phyloP scores from a whole-genome alignment of 1,140 invertebrate genomes.

The Latrodectus geometricus region DNA sequence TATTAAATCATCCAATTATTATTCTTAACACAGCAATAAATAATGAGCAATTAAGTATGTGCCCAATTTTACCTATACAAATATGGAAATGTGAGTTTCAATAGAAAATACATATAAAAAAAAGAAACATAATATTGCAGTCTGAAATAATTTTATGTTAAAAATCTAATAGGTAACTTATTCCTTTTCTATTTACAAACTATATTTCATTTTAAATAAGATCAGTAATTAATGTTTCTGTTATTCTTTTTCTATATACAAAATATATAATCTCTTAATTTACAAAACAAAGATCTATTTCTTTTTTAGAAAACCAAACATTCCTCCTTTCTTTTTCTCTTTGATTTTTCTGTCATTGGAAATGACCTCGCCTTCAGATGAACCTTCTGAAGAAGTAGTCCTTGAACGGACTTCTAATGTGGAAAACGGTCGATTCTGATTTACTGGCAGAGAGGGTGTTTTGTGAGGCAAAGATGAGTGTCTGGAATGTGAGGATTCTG shows the following conservation, averaged over 20 bases:
- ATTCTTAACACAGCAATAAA: too few species aligned
- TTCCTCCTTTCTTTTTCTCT: slow-evolving; percentile 58
- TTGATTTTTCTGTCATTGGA: slow-evolving; percentile 43
- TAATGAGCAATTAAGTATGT: too few species aligned
- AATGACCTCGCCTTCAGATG: slow-evolving; percentile 58
- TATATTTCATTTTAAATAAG: neutral
- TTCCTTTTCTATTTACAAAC: neutral
- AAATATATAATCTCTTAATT: slow-evolving; percentile 52
- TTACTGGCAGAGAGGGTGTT: slow-evolving; percentile 5
- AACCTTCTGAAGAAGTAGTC: slow-evolving; percentile 58
- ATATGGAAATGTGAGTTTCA: too few species aligned
- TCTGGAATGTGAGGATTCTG: slow-evolving; percentile 27
- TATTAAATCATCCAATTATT: too few species aligned
- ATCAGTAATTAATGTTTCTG: neutral
- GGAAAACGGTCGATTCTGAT: slow-evolving; percentile 30
- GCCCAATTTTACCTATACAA: too few species aligned
- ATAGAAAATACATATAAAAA: neutral
- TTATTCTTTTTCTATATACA: slow-evolving; percentile 27
- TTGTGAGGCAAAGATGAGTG: slow-evolving; percentile 58
- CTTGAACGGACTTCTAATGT: slow-evolving; percentile 15
- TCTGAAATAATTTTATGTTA: neutral
- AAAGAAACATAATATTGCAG: neutral
- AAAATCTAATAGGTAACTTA: neutral
- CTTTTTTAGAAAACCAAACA: slow-evolving; percentile 55
- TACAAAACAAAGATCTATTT: slow-evolving; percentile 48